phyloP scores from a whole-genome alignment of 2,113 vertebrate genomes.

The Microcebus jonahi region DNA sequence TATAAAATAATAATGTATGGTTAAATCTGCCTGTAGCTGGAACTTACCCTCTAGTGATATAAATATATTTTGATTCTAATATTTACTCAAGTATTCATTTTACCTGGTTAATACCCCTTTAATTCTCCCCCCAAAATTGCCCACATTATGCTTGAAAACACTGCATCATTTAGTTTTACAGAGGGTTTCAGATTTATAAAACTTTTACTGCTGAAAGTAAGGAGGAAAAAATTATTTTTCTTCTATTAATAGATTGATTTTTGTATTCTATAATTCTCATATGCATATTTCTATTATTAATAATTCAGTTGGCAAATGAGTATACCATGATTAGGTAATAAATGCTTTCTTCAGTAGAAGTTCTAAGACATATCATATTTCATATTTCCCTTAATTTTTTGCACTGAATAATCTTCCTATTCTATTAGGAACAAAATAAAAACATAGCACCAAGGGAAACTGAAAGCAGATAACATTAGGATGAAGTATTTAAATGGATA shows the following conservation, averaged over 20 bases:
- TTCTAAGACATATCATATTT: neutral
- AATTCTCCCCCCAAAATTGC: neutral
- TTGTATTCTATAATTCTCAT: neutral
- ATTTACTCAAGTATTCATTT: conserved; percentile 12
- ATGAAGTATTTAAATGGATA: neutral
- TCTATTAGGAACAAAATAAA: neutral
- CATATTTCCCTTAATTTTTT: neutral
- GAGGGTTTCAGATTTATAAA: neutral
- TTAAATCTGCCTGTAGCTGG: conserved; percentile 5
- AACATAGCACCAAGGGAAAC: neutral
- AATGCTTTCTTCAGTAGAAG: neutral
- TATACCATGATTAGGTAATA: neutral
- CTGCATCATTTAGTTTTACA: neutral
- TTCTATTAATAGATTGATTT: neutral
- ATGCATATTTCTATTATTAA: neutral
- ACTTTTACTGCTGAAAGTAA: neutral
- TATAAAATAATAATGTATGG: neutral
- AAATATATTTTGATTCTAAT: conserved; percentile 30
- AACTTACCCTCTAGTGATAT: conserved; percentile 2
- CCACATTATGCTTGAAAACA: neutral
- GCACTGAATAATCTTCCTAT: neutral
- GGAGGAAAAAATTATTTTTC: neutral
- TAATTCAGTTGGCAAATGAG: neutral
- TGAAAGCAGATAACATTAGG: neutral
- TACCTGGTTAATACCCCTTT: neutral